Evolutionary conservation across 2,113 vertebrate genomes (phyloP).

Genomic region (Carassius carassius): DNA sequence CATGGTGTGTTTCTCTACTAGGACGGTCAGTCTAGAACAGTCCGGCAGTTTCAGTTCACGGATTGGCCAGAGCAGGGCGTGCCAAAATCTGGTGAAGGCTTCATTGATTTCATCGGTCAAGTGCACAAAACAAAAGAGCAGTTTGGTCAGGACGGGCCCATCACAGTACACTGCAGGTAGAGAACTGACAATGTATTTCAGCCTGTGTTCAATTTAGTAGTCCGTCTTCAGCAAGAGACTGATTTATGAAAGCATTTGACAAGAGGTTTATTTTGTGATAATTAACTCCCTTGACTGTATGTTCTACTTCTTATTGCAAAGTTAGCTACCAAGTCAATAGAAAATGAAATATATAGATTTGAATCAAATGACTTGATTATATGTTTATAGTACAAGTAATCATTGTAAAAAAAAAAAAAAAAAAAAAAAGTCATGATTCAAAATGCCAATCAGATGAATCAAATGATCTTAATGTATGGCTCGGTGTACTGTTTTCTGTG

Average conservation of each 20-base stretch:
- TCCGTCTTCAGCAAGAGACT: too few species aligned
- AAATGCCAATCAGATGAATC: not conserved
- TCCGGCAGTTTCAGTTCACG: slow-evolving; percentile 80
- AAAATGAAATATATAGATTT: not conserved
- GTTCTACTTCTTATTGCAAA: not conserved
- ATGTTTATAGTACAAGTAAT: not conserved
- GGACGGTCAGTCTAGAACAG: slow-evolving; percentile 78
- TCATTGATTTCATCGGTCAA: slow-evolving; percentile 80
- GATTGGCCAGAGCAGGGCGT: slow-evolving; percentile 81
- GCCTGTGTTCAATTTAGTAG: not conserved
- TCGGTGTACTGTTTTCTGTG: not conserved
- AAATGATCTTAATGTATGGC: not conserved
- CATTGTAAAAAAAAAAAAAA: not conserved
- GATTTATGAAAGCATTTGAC: too few species aligned
- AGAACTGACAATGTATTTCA: not conserved
- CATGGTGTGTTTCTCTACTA: slow-evolving; percentile 37
- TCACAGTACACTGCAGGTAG: slow-evolving; percentile 77
- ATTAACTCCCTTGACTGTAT: not conserved
- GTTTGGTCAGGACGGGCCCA: slow-evolving; percentile 79
- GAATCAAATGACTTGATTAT: not conserved
- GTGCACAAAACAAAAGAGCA: slow-evolving; percentile 82
- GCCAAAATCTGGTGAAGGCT: slow-evolving; percentile 80
- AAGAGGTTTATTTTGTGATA: not conserved
- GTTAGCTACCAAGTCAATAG: not conserved
- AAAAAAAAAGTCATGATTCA: not conserved